These are phyloP conservation scores for Coccyzus lansbergi DNA, from an alignment of 2,797 vertebrate species.

Conservation along the genomic window DNA sequence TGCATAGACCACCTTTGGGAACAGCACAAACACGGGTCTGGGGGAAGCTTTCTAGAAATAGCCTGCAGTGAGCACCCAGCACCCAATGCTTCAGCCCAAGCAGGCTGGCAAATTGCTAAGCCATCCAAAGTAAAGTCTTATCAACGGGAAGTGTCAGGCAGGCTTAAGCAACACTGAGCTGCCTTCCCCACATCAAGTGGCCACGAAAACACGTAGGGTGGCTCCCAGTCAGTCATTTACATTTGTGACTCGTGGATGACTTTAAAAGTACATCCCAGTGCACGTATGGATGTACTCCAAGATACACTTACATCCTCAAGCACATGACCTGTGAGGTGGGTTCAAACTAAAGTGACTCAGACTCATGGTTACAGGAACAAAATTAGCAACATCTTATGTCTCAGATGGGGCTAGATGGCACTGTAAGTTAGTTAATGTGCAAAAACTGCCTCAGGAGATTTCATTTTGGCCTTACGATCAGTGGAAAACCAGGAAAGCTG, in stretches of 20 bases:
- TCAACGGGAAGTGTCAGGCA: neutral
- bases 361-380: constrained; percentile 48
- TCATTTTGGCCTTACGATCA: neutral
- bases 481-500: constrained; percentile 45
- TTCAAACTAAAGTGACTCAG: constrained; percentile 54
- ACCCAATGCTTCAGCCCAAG: neutral
- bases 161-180: neutral
- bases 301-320: constrained; percentile 31
- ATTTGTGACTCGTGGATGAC: neutral
- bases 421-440: constrained; percentile 66
- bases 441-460: constrained; percentile 22
- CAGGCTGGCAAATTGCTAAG: neutral
- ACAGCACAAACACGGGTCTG: neutral
- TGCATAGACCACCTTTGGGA: neutral
- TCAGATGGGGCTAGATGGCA: constrained; percentile 67
- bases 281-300: neutral
- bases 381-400: constrained; percentile 58
- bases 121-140: neutral
- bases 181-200: neutral
- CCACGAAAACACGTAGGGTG: neutral
- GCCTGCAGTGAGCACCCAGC: neutral
- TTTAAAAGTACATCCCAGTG: constrained; percentile 46
- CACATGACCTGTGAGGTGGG: constrained; percentile 51
- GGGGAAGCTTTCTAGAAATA: neutral
- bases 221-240: neutral